A percentile compares a stretch with the other conserved stretches of the same genome.
Conservation (phyloP, 2,797 vertebrate species). For the Karalla daura region DNA sequence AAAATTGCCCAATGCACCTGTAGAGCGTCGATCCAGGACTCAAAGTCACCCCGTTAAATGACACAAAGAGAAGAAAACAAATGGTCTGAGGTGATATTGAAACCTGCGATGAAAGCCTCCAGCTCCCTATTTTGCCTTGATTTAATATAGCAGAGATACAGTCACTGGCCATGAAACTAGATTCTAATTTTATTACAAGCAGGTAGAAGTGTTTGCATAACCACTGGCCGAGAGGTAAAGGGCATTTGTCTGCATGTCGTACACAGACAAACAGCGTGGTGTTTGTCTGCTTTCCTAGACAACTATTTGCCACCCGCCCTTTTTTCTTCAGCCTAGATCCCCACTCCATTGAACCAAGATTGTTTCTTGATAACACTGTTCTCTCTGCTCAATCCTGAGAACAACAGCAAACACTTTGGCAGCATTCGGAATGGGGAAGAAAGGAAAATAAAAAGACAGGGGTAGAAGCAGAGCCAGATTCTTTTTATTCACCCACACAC, state of each 20-base stretch:
- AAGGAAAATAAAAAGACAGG: conserved; percentile 31
- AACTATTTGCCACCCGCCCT: conserved; percentile 67
- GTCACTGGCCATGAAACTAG: conserved; percentile 28
- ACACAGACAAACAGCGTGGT: conserved; percentile 12
- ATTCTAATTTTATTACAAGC: conserved; percentile 30
- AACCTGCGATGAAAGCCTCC: conserved; percentile 35
- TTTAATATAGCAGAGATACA: conserved; percentile 25
- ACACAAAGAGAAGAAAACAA: conserved; percentile 43
- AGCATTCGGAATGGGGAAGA: conserved; percentile 58
- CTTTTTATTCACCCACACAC: neutral
- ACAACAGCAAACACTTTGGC: conserved; percentile 70
- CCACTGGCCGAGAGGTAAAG: conserved; percentile 32
- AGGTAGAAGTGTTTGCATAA: conserved; percentile 30
- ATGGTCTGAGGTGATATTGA: conserved; percentile 32
- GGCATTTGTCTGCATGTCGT: conserved; percentile 21
- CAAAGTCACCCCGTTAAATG: conserved; percentile 58
- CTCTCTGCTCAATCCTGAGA: conserved; percentile 51
- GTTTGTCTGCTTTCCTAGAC: conserved; percentile 47
- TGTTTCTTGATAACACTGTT: conserved; percentile 81
- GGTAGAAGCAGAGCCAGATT: neutral
- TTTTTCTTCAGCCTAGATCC: conserved; percentile 69
- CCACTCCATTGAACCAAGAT: conserved; percentile 74
- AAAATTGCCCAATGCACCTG: conserved; percentile 59
- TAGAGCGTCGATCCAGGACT: conserved; percentile 35
- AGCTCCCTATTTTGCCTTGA: conserved; percentile 24